Base-by-base conservation (phyloP, 2,888 invertebrate species). In the Pseudolycoriella hygida region DNA sequence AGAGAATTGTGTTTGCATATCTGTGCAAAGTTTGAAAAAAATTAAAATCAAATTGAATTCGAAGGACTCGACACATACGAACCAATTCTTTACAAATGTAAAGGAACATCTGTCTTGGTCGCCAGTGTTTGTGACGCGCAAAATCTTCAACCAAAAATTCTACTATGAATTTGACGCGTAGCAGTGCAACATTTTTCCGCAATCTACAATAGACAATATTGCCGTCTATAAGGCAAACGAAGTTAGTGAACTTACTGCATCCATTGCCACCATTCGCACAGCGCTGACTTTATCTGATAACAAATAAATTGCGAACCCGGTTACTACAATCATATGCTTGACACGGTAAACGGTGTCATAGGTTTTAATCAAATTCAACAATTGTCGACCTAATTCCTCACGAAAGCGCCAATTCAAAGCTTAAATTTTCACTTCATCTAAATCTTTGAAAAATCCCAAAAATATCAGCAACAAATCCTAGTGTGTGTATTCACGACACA, bases 391-490 rank as follows among this genome's bases (percentile, higher is more conserved):
- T 34, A 84, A 61, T 55, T 81, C 78, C 50, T 76, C 69, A 45
- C 80, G 66, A 56, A 81, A 81, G 50, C 84, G 67, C 85, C 85
- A 85, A 57, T 84, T 83, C 56, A 50, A 49, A 40, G 83, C 73
- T 34, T 81, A 82, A 54, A 81, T 76, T 47, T 83, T 68, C 6
- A 86, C 84, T 61, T 84, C 84, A 58, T 84, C 81, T 43, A 83
- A 62, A 60, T 86, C 85, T 57, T 79, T 78, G 43, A 83, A 72
- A 53, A 84, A 78, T 2, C 76, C 77, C 55, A 79, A 73, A 60
- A 81, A 86, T 44, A 85, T 73, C 1, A 83, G 82, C 17, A 82
- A 69, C 45, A 87, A 66, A 60, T 83, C 78, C 42, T 68, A 63
- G 17, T 76, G 75, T 0, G 83, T 73, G 19, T 78, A 66, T 47